Evolutionary conservation across 2,888 invertebrate species (phyloP).

Genomic region (Drosophila borborema): DNA sequence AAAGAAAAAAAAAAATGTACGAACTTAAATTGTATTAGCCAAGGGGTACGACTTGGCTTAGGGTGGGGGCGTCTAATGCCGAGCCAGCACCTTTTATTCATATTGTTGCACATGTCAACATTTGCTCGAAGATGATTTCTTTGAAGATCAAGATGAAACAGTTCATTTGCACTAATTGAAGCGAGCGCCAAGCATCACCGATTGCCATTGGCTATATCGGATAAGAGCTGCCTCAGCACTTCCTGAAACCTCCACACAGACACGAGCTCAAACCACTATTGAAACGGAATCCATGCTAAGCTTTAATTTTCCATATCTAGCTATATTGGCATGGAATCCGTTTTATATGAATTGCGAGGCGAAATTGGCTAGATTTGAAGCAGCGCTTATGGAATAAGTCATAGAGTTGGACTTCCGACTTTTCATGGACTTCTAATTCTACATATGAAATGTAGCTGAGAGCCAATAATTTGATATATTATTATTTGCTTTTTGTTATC

Average conservation of each 20-base stretch:
- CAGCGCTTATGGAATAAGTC: too few species aligned
- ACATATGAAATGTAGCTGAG: neutral
- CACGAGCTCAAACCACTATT: neutral
- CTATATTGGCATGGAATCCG: neutral
- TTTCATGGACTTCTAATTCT: neutral
- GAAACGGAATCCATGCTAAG: neutral
- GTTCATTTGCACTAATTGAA: constrained; percentile 28
- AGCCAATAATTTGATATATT: neutral
- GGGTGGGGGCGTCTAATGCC: neutral
- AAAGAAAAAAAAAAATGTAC: too few species aligned
- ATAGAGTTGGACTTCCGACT: neutral
- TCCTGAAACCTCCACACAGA: neutral
- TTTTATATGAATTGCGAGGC: neutral
- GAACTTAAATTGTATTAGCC: constrained; percentile 14
- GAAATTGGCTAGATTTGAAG: neutral
- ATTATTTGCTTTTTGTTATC: neutral
- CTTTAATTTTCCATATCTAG: neutral
- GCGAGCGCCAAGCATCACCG: neutral
- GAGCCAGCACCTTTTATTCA: constrained; percentile 14
- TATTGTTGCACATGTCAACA: constrained; percentile 58
- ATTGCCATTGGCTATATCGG: neutral
- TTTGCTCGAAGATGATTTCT: constrained; percentile 28
- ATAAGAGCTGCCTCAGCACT: constrained; percentile 2
- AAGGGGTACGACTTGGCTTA: constrained; percentile 2
- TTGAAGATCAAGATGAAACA: constrained; percentile 19